phyloP scores from a whole-genome alignment of 2,797 vertebrate species.

The Syngnathus acus region DNA sequence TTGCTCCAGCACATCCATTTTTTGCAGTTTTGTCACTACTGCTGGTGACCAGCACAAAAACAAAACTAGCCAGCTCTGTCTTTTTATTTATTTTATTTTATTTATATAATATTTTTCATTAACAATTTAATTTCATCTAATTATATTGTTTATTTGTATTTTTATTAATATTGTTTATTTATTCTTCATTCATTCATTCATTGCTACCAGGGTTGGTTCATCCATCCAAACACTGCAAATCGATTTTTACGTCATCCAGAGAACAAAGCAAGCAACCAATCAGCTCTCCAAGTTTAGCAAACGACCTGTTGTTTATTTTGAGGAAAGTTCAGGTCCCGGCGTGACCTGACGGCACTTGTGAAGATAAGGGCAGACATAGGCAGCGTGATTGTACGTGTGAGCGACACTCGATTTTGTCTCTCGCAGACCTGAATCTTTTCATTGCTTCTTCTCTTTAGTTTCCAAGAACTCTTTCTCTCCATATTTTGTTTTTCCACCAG shows the following conservation, averaged over 20 bases:
- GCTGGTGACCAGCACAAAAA: too few species aligned
- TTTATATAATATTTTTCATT: too few species aligned
- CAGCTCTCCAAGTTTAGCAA: constrained; percentile 32
- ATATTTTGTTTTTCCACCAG: constrained; percentile 30
- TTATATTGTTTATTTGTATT: too few species aligned
- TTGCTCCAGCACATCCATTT: neutral
- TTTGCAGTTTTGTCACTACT: too few species aligned
- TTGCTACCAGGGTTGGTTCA: neutral
- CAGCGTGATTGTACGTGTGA: constrained; percentile 19
- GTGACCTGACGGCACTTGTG: constrained; percentile 35
- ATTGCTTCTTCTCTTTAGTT: constrained; percentile 32
- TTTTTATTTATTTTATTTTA: too few species aligned
- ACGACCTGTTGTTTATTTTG: constrained; percentile 40
- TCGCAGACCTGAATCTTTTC: constrained; percentile 39
- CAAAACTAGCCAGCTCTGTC: too few species aligned
- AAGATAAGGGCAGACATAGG: constrained; percentile 42
- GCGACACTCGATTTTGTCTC: constrained; percentile 36
- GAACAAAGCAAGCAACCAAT: constrained; percentile 26
- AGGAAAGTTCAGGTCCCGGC: constrained; percentile 27
- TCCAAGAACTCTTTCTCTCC: constrained; percentile 41
- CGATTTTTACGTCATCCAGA: neutral
- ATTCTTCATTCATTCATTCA: too few species aligned
- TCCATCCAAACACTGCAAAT: neutral
- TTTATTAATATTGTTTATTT: too few species aligned
- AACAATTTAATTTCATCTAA: too few species aligned